A percentile compares a stretch with the other conserved stretches of the same genome.
phyloP scores from a whole-genome alignment of 2,113 vertebrate species.

The Haemorhous mexicanus region DNA sequence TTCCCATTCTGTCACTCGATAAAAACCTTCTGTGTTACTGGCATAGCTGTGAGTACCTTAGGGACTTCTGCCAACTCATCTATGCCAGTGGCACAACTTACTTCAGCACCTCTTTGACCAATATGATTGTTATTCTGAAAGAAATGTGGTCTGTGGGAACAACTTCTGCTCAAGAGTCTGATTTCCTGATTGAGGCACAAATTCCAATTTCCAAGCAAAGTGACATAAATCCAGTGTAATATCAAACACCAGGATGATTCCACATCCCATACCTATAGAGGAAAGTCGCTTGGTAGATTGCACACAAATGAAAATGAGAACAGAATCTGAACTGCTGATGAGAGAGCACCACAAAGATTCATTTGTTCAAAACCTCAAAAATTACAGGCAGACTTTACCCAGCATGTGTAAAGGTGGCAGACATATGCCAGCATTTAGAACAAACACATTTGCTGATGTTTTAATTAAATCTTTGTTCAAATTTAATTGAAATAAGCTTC shows the following conservation, averaged over 20 bases:
- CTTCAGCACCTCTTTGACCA: neutral
- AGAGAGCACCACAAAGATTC: neutral
- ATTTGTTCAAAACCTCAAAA: neutral
- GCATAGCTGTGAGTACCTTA: neutral
- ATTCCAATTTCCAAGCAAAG: neutral
- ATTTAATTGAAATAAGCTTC: conserved; percentile 12
- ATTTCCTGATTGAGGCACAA: neutral
- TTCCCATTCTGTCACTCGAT: neutral
- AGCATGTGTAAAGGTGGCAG: conserved; percentile 14
- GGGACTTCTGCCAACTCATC: neutral
- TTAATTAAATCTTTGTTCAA: neutral
- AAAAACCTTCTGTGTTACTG: neutral
- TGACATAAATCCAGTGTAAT: neutral
- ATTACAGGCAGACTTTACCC: neutral
- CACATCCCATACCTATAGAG: neutral
- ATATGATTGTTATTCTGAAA: neutral
- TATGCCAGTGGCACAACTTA: neutral
- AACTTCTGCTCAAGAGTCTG: neutral
- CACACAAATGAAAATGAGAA: neutral
- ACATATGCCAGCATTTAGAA: neutral
- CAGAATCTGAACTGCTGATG: neutral
- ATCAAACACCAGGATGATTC: neutral
- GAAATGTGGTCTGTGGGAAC: neutral
- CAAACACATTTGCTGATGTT: neutral
- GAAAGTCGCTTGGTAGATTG: fast-evolving